These are phyloP conservation scores for Seriola rivoliana DNA, from an alignment of 2,113 vertebrate genomes.

Conservation along the genomic window DNA sequence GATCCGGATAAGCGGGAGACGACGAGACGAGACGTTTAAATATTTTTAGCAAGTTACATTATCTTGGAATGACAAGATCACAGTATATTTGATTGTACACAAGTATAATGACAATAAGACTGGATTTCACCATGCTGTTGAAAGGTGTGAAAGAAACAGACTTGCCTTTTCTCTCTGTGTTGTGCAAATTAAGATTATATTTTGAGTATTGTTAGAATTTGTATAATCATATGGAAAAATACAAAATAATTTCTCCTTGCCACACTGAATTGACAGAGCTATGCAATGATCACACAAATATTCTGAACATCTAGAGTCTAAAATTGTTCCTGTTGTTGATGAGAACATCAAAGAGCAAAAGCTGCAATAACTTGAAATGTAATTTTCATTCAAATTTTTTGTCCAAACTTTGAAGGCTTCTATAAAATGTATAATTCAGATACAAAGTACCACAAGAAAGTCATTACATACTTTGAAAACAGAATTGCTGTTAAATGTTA, in stretches of 20 bases:
- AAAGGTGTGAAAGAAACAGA: too few species aligned
- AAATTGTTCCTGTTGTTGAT: too few species aligned
- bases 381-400: neutral
- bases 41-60: too few species aligned
- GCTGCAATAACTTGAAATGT: too few species aligned
- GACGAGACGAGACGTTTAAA: too few species aligned
- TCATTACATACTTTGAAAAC: neutral
- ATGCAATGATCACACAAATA: neutral
- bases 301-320: neutral
- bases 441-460: neutral
- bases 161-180: too few species aligned
- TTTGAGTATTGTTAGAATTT: neutral
- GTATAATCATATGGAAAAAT: neutral
- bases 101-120: too few species aligned
- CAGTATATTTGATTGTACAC: too few species aligned
- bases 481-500: neutral
- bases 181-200: neutral
- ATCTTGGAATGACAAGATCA: too few species aligned
- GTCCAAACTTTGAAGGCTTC: neutral
- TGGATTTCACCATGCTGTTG: too few species aligned
- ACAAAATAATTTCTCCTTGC: neutral
- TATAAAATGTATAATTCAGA: neutral
- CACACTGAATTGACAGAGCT: neutral
- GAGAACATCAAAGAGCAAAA: too few species aligned
- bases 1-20: too few species aligned